phyloP scores from a whole-genome alignment of 92 coral and sea anemone genomes.

The Isaurus tuberculatus region DNA sequence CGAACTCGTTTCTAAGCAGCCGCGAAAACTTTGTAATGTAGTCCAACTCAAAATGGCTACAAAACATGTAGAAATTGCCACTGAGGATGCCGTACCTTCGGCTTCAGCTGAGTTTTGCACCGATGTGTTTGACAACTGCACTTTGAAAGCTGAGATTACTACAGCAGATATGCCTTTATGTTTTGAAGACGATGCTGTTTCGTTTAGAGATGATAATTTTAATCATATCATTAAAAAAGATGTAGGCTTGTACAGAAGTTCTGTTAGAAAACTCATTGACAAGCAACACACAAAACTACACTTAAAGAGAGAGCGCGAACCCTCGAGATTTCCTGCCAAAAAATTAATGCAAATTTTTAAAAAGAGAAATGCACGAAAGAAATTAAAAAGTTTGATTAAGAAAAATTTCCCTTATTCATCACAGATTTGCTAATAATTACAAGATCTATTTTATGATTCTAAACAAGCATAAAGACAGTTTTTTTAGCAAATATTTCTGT shows the following conservation, averaged over 20 bases:
- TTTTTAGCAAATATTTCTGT: slow-evolving; percentile 32
- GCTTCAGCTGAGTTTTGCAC: slow-evolving; percentile 45
- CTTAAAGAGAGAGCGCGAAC: slow-evolving; percentile 18
- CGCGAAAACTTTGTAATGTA: slow-evolving; percentile 39
- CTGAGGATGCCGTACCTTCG: slow-evolving; percentile 31
- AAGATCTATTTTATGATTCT: slow-evolving; percentile 32
- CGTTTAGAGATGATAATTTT: slow-evolving; percentile 32
- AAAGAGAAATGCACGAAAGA: slow-evolving; percentile 20
- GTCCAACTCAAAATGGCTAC: slow-evolving; percentile 45
- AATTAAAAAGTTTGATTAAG: slow-evolving; percentile 27
- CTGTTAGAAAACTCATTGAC: slow-evolving; percentile 28
- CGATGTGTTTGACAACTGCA: slow-evolving; percentile 33
- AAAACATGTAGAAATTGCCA: slow-evolving; percentile 42
- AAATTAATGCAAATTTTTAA: slow-evolving; percentile 36
- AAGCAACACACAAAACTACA: slow-evolving; percentile 29
- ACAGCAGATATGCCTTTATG: slow-evolving; percentile 20
- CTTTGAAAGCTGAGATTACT: slow-evolving; percentile 35
- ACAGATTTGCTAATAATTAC: slow-evolving; percentile 36
- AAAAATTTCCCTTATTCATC: slow-evolving; percentile 24
- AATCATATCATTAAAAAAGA: slow-evolving; percentile 28
- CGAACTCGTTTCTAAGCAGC: slow-evolving; percentile 29
- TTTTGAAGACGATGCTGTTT: slow-evolving; percentile 36
- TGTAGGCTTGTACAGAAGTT: slow-evolving; percentile 27
- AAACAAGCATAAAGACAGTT: slow-evolving; percentile 28
- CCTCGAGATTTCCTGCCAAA: slow-evolving; percentile 41